These are phyloP conservation scores for Pristionchus mayeri DNA, from an alignment of 2,888 invertebrate species.

Conservation along the genomic window DNA sequence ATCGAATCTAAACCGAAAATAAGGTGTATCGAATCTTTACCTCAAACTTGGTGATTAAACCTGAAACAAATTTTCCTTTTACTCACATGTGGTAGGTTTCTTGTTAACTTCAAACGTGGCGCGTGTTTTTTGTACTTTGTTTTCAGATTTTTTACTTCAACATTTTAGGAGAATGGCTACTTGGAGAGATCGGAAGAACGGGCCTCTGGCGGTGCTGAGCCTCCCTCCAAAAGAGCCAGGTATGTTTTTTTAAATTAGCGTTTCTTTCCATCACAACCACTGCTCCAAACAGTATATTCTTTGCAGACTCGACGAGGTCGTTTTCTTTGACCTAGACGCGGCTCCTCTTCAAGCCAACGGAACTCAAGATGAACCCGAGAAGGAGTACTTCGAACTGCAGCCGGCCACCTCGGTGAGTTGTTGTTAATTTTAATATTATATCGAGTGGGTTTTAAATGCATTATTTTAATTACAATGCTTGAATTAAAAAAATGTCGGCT, in stretches of 20 bases:
- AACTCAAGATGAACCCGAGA: constrained; percentile 35
- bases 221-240: constrained; percentile 34
- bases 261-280: no score
- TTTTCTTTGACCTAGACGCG: constrained; percentile 10
- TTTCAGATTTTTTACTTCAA: not conserved
- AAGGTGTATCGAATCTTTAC: constrained; percentile 43
- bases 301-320: constrained; percentile 20
- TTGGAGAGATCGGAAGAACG: not conserved
- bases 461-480: no score
- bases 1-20: constrained; percentile 3
- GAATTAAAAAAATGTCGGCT: no score
- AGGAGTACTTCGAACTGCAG: constrained; percentile 25
- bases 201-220: constrained; percentile 23
- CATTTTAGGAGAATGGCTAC: constrained; percentile 3
- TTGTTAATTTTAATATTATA: no score
- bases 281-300: not conserved
- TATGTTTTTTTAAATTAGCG: not conserved
- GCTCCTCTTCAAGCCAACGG: not conserved
- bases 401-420: not conserved
- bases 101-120: constrained; percentile 9
- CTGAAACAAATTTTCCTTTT: constrained; percentile 33
- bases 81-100: constrained; percentile 25
- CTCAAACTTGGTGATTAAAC: constrained; percentile 47
- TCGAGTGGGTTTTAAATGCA: not conserved
- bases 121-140: not conserved